A percentile compares a stretch with the other conserved stretches of the same genome.
These are phyloP conservation scores for Lycia hirtaria DNA, from an alignment of 2,888 invertebrate species.

Conservation along the genomic window DNA sequence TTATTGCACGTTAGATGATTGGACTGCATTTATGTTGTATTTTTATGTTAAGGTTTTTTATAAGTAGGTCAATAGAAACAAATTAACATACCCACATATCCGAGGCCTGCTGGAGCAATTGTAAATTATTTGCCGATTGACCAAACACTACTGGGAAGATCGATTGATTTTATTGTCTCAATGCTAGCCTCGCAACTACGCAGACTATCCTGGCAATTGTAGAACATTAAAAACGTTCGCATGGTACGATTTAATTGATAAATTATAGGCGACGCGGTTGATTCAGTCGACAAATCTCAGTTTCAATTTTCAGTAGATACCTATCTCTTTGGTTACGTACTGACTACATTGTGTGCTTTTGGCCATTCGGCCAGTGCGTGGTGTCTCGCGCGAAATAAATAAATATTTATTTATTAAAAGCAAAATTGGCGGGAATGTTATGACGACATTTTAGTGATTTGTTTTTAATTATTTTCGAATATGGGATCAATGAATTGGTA, in stretches of 20 bases:
- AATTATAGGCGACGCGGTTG: conserved; percentile 49
- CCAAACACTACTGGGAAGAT: conserved; percentile 23
- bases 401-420: conserved; percentile 11
- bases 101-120: conserved; percentile 24
- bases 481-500: conserved; percentile 34
- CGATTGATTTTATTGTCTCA: conserved; percentile 41
- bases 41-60: too few species aligned
- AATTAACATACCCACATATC: conserved; percentile 25
- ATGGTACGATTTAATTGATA: conserved; percentile 72
- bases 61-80: conserved; percentile 20
- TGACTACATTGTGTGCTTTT: conserved; percentile 6
- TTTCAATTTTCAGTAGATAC: conserved; percentile 56
- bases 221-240: conserved; percentile 57
- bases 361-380: conserved; percentile 15
- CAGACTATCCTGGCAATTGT: conserved; percentile 39
- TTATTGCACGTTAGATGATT: too few species aligned
- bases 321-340: conserved; percentile 3
- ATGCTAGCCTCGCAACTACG: conserved; percentile 27
- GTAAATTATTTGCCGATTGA: conserved; percentile 41
- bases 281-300: conserved; percentile 52
- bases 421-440: conserved; percentile 29
- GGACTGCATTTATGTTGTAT: too few species aligned
- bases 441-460: conserved; percentile 30
- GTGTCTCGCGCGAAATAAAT: conserved; percentile 28
- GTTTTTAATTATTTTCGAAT: conserved; percentile 17